Evolutionary conservation across 2,797 vertebrate genomes (phyloP), one percentile per base, ranked within the genome.

Genomic region (Etheostoma nigrum): DNA sequence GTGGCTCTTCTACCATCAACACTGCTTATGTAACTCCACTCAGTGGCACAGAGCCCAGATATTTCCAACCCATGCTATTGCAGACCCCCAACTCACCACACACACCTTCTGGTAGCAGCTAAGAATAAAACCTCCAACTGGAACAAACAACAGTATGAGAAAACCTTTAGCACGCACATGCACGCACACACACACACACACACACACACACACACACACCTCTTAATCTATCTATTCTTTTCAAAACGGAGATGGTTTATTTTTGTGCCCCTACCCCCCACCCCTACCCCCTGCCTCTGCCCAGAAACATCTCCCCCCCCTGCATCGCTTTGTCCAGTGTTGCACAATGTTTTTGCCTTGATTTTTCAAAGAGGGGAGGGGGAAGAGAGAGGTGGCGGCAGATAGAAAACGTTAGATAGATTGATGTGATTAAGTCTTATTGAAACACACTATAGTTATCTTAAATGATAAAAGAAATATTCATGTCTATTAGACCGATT

Each of bases 11-110:
- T 70, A 88, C 86, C 84, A 70, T 88, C 90, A 91, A 88, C 88
- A 82, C 71, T 33, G 72, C 84, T 94, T 95, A 94, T 91, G 86
- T 91, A 94, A 94, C 82, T 78, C 67, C 54, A 80, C 80, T 82
- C 80, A 76, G 79, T 89, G 88, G 88, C 91, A 83, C 71, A 14
- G 15, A 67, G 90, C 87, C 90, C 82, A 80, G 81, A 67, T 88
- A 82, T 86, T 88, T 91, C 76, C 86, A 83, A 52, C 64, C 57
- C 27, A 59, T 18, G 62, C 65, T 74, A 21, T 52, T 72, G 74
- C 72, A 74, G 82, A 86, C 84, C 86, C 84, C 71, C 78, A 33
- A 78, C 71, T 81, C 62, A 60, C 64, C 67, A 58, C 78, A 55
- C 52, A 51, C 36, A 27, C 36, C 36, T 40, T 40, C 36, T 40